A percentile compares a stretch with the other conserved stretches of the same genome.
Conservation (phyloP, 2,797 vertebrate genomes). For the Dermochelys coriacea region DNA sequence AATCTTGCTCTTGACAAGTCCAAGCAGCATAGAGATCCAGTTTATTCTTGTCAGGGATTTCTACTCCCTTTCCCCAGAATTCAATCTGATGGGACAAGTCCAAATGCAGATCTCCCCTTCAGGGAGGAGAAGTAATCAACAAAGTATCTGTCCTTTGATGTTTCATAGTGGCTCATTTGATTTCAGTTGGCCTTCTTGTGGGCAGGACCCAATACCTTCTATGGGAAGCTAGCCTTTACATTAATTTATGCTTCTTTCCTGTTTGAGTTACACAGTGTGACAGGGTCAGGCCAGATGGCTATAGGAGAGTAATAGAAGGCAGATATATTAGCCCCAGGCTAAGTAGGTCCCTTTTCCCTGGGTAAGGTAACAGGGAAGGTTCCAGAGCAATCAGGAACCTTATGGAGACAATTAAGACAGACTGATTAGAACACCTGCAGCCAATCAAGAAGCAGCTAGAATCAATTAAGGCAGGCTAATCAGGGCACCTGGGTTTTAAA, state of each 20-base stretch:
- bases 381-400: too few species aligned
- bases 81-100: not conserved
- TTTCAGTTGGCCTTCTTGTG: not conserved
- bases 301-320: too few species aligned
- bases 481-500: too few species aligned
- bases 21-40: not conserved
- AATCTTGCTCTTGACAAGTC: not conserved
- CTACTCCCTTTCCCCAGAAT: not conserved
- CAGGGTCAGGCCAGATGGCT: too few species aligned
- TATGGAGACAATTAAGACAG: too few species aligned
- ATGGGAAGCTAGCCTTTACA: not conserved
- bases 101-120: not conserved
- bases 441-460: too few species aligned
- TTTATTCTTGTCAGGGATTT: not conserved
- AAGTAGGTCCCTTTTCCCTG: too few species aligned
- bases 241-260: not conserved
- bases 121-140: not conserved
- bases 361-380: too few species aligned
- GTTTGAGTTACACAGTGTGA: not conserved
- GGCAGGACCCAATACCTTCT: not conserved
- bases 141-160: not conserved
- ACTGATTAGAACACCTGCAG: too few species aligned
- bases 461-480: too few species aligned
- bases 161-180: too few species aligned
- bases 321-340: too few species aligned